These are phyloP conservation scores for Ginglymostoma cirratum DNA, from an alignment of 2,113 vertebrate genomes.

Conservation along the genomic window DNA sequence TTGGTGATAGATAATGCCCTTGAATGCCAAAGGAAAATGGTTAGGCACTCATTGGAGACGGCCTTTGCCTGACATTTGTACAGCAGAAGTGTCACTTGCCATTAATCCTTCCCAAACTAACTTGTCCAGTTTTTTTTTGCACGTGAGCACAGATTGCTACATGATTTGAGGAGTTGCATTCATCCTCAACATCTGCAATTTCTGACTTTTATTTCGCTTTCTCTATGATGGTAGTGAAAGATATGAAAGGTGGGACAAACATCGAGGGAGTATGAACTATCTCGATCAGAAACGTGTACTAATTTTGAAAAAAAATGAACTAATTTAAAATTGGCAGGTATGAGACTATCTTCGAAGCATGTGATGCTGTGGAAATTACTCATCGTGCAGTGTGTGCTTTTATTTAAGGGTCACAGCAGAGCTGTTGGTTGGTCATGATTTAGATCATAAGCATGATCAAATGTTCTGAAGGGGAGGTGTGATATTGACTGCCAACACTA, in stretches of 20 bases:
- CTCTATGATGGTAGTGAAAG: neutral
- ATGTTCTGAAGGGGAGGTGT: neutral
- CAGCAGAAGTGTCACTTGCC: too few species aligned
- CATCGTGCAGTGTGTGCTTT: neutral
- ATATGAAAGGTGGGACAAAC: neutral
- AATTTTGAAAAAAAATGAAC: neutral
- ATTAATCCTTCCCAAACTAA: too few species aligned
- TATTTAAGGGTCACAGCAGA: neutral
- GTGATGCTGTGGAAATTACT: neutral
- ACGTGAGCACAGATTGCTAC: too few species aligned
- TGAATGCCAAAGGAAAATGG: too few species aligned
- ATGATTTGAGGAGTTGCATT: too few species aligned
- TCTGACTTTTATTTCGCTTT: neutral
- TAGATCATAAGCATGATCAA: neutral
- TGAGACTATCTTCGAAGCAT: neutral
- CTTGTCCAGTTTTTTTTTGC: too few species aligned
- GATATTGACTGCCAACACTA: neutral
- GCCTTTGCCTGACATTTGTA: too few species aligned
- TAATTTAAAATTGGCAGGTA: neutral
- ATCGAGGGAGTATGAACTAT: neutral
- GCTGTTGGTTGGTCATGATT: neutral
- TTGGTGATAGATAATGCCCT: too few species aligned
- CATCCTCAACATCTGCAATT: neutral
- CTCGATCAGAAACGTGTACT: neutral
- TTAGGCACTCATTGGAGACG: too few species aligned